Evolutionary conservation across 2,113 vertebrate genomes (phyloP).

Genomic region (Neotragus pygmaeus): DNA sequence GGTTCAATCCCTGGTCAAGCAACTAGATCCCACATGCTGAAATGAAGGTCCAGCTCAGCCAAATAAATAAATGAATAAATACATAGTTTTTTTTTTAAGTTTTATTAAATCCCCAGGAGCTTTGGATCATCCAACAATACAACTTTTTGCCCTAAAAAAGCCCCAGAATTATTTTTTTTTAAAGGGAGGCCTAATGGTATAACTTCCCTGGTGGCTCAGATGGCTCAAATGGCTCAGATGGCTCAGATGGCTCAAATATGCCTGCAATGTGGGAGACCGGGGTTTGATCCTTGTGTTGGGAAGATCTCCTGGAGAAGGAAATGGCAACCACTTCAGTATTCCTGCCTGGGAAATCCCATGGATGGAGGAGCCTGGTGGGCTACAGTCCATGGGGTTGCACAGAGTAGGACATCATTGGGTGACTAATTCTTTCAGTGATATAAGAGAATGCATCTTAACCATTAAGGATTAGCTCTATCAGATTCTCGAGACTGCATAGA

Average conservation of each 20-base stretch:
- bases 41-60: neutral
- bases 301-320: neutral
- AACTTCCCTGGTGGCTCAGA: neutral
- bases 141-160: neutral
- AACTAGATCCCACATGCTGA: neutral
- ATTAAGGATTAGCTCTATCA: neutral
- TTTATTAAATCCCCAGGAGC: neutral
- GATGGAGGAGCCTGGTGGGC: rapidly evolving
- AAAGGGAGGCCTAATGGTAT: neutral
- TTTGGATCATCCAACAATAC: neutral
- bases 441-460: neutral
- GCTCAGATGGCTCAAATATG: neutral
- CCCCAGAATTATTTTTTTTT: neutral
- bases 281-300: neutral
- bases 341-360: neutral
- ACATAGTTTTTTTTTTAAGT: neutral
- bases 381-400: neutral
- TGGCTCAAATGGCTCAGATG: too few relatives aligned
- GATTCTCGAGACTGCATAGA: neutral
- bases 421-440: neutral
- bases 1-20: neutral
- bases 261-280: rapidly evolving
- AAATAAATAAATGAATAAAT: neutral
- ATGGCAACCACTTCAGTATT: neutral
- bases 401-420: neutral